Base-by-base conservation (phyloP, 2,113 vertebrate species). In the Myocastor coypus region DNA sequence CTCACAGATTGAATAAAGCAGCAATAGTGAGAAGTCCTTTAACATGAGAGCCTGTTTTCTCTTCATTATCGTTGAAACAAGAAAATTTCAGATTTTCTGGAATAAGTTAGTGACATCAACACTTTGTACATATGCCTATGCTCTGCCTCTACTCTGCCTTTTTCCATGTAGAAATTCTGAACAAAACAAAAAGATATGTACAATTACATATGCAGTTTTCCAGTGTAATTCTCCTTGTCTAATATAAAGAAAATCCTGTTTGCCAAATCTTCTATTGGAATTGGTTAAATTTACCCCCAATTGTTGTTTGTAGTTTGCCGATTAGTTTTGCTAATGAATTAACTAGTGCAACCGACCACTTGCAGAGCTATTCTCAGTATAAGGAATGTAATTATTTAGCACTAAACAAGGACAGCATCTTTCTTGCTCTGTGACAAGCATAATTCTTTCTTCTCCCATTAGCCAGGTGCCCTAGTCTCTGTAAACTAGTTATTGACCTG, bases 351-450 rank as follows among this genome's bases (percentile, higher is more conserved):
- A 97, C 98, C 96, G 94, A 98, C 98, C 98, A 98, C 98, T 98
- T 98, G 98, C 98, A 97, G 98, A 97, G 97, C 97, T 98, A 96
- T 98, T 98, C 97, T 98, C 97, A 98, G 97, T 84, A 95, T 98
- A 99, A 98, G 98, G 98, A 98, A 98, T 98, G 98, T 97, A 98
- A 98, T 99, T 98, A 99, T 98, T 99, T 98, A 98, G 97, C 98
- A 97, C 97, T 98, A 98, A 98, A 98, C 97, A 93, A 93, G 97
- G 96, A 97, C 98, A 97, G 97, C 98, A 96, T 98, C 98, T 98
- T 98, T 98, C 96, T 96, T 97, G 97, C 96, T 97, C 94, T 95
- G 97, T 98, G 98, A 98, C 98, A 98, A 98, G 98, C 98, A 98
- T 98, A 98, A 98, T 98, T 98, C 98, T 98, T 98, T 98, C 98